Percentiles rank a stretch among this genome's conserved stretches.
Conservation (phyloP, 2,888 invertebrate genomes). For the Lottia gigantea region DNA sequence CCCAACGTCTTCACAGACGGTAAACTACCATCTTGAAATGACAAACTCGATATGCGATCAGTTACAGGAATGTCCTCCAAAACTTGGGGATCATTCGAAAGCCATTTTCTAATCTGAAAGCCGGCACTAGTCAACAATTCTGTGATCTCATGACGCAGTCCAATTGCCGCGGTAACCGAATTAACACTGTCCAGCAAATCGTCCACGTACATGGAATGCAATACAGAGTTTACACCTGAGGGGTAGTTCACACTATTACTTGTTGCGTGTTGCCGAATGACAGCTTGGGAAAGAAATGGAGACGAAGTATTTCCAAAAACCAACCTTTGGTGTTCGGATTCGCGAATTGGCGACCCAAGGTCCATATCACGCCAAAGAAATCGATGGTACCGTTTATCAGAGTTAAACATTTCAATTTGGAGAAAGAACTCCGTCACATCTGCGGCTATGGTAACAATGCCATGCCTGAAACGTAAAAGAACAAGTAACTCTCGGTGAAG, state of each 20-base stretch:
- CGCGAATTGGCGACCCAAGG: not conserved
- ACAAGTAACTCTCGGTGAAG: not conserved
- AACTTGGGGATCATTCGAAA: not conserved
- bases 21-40: not conserved
- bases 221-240: not conserved
- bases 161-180: not conserved
- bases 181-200: conserved; percentile 1
- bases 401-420: not conserved
- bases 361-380: conserved; percentile 3
- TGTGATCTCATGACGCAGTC: not conserved
- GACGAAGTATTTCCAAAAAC: conserved; percentile 5
- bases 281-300: not conserved
- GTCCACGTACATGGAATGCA: conserved; percentile 1
- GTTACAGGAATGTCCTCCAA: conserved; percentile 3
- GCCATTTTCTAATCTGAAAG: not conserved
- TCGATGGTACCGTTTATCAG: not conserved
- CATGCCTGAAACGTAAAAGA: not conserved
- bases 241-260: not conserved
- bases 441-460: not conserved
- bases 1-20: not conserved
- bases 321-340: not conserved
- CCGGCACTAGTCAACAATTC: not conserved
- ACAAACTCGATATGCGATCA: not conserved
- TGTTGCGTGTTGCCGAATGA: conserved; percentile 7
- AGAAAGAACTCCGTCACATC: not conserved